A percentile compares a stretch with the other conserved stretches of the same genome.
These are phyloP conservation scores for Nomada fabriciana DNA, from an alignment of 2,888 invertebrate species.

Conservation along the genomic window DNA sequence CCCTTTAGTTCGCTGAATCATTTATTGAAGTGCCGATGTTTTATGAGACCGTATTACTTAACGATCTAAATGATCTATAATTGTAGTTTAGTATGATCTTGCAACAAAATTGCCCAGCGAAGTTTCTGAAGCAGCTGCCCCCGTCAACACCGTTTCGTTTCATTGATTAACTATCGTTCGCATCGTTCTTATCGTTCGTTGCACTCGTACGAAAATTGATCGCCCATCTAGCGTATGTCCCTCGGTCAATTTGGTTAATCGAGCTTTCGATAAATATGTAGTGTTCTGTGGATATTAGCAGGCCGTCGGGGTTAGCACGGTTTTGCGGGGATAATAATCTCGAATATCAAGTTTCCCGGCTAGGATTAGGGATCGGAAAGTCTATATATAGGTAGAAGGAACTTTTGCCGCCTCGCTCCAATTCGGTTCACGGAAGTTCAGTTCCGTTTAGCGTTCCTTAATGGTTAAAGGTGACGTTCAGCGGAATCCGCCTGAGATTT, in stretches of 20 bases:
- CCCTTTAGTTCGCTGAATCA: not conserved
- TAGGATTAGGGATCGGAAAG: slow-evolving; percentile 19
- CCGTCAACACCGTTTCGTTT: not conserved
- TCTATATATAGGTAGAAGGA: slow-evolving; percentile 15
- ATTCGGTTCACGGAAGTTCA: slow-evolving; percentile 52
- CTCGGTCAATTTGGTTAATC: not conserved
- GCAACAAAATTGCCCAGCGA: slow-evolving; percentile 7
- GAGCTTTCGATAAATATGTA: not conserved
- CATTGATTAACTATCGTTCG: not conserved
- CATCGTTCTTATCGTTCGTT: too few species aligned
- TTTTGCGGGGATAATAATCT: slow-evolving; percentile 27
- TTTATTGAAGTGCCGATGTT: slow-evolving; percentile 10
- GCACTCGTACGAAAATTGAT: too few species aligned
- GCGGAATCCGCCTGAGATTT: slow-evolving; percentile 51
- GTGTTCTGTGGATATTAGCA: not conserved
- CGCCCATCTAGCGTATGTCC: too few species aligned
- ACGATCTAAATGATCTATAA: not conserved
- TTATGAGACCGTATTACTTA: slow-evolving; percentile 14
- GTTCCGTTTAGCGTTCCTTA: slow-evolving; percentile 45
- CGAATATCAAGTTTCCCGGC: slow-evolving; percentile 52
- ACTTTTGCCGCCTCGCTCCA: slow-evolving; percentile 37
- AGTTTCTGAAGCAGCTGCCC: not conserved
- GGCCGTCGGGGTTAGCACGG: not conserved
- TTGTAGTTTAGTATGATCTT: slow-evolving; percentile 9
- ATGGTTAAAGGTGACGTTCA: slow-evolving; percentile 49